Evolutionary conservation across 2,888 invertebrate genomes (phyloP).

Genomic region (Zele albiditarsus): DNA sequence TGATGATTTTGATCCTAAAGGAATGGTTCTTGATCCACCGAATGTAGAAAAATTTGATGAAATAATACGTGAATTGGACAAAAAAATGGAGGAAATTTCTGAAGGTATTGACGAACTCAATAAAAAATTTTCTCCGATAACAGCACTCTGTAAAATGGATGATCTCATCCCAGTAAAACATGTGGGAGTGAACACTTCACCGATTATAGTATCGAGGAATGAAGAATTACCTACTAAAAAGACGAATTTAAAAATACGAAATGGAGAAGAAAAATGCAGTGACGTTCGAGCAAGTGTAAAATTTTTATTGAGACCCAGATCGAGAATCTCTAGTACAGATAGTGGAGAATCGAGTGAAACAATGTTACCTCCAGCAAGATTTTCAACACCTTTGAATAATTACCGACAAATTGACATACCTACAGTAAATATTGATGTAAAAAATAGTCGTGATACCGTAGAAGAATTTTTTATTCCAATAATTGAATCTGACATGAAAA

Average conservation of each 20-base stretch:
- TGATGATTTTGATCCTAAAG: constrained; percentile 16
- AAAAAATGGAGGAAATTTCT: constrained; percentile 40
- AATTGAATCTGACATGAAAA: background rate
- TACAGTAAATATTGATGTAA: background rate
- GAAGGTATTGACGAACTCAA: background rate
- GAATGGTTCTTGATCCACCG: constrained; percentile 46
- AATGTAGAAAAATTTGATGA: constrained; percentile 45
- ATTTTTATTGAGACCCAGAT: constrained; percentile 21
- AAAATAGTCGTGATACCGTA: background rate
- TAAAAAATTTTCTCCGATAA: background rate
- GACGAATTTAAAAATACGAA: background rate
- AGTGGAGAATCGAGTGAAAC: constrained; percentile 24
- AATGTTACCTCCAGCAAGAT: constrained; percentile 37
- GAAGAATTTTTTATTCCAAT: constrained; percentile 12
- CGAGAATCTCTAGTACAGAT: constrained; percentile 29
- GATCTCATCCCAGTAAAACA: background rate
- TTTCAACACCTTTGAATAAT: constrained; percentile 51
- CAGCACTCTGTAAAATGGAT: background rate
- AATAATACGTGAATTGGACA: constrained; percentile 41
- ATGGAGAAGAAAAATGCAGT: background rate
- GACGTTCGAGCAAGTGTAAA: background rate
- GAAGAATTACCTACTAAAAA: background rate
- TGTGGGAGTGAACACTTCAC: background rate
- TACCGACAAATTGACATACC: constrained; percentile 24
- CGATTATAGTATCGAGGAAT: background rate